These are phyloP conservation scores for Hippocampus zosterae DNA, from an alignment of 2,113 vertebrate genomes.

Conservation along the genomic window DNA sequence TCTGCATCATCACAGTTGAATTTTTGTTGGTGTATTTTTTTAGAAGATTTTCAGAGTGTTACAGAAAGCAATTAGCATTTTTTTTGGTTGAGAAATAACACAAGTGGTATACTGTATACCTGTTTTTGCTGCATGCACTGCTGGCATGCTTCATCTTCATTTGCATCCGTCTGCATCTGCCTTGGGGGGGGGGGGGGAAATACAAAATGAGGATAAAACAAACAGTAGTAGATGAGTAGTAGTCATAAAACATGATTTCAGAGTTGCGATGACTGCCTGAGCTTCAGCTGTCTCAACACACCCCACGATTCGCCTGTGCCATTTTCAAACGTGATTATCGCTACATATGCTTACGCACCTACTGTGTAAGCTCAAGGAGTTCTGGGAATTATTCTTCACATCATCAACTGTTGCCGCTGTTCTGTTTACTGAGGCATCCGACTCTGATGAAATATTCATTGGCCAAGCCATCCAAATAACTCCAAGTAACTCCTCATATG, in stretches of 20 bases:
- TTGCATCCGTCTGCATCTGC: background rate
- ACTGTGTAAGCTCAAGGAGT: constrained; percentile 32
- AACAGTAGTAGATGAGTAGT: background rate
- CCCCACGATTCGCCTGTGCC: background rate
- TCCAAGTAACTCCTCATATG: constrained; percentile 40
- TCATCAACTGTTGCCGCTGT: constrained; percentile 54
- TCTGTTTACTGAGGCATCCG: constrained; percentile 69
- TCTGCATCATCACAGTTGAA: too few species aligned
- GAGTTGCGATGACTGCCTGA: background rate
- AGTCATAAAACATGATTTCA: background rate
- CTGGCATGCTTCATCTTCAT: background rate
- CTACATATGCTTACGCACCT: constrained; percentile 35
- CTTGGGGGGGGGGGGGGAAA: background rate
- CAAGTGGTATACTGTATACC: too few species aligned
- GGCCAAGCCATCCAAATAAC: constrained; percentile 53
- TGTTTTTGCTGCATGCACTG: too few species aligned
- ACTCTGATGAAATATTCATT: constrained; percentile 73
- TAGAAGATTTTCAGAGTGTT: too few species aligned
- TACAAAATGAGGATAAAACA: background rate
- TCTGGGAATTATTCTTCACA: constrained; percentile 41
- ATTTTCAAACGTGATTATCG: constrained; percentile 17
- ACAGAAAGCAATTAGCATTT: too few species aligned
- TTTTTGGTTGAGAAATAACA: too few species aligned
- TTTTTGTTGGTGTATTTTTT: too few species aligned
- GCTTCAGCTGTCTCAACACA: background rate